Conservation (phyloP, 2,113 vertebrate species). For the Paedocypris sp. region DNA sequence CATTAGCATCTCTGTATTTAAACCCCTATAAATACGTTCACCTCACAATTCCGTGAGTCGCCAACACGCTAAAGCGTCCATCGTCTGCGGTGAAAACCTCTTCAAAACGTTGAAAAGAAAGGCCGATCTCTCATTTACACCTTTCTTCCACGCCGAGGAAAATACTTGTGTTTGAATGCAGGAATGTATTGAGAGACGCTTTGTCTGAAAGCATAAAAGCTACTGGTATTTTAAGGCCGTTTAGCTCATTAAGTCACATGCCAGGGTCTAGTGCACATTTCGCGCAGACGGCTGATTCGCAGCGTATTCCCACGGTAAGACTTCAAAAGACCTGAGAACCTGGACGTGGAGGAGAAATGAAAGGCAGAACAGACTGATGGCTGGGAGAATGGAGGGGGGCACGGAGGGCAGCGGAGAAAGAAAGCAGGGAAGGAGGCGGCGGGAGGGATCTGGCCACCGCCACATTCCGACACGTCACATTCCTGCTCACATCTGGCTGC, state of each 20-base stretch:
- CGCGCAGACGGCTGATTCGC: slow-evolving; percentile 24
- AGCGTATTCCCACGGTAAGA: slow-evolving; percentile 35
- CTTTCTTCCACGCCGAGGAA: not conserved
- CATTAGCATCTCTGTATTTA: slow-evolving; percentile 2
- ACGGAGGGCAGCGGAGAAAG: slow-evolving; percentile 20
- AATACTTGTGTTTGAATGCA: not conserved
- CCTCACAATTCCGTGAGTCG: slow-evolving; percentile 36
- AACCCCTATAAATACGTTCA: slow-evolving; percentile 19
- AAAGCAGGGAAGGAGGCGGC: slow-evolving; percentile 24
- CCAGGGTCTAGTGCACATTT: slow-evolving; percentile 18
- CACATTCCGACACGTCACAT: slow-evolving; percentile 66
- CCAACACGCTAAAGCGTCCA: slow-evolving; percentile 2
- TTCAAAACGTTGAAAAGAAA: not conserved
- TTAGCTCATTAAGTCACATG: slow-evolving; percentile 32
- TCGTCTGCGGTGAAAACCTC: not conserved
- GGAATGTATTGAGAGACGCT: not conserved
- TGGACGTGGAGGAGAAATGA: slow-evolving; percentile 31
- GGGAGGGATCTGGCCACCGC: slow-evolving; percentile 43
- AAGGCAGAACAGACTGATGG: slow-evolving; percentile 20
- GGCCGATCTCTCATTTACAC: not conserved
- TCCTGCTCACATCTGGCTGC: slow-evolving; percentile 70
- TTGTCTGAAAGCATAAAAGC: slow-evolving; percentile 4
- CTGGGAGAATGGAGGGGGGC: slow-evolving; percentile 9
- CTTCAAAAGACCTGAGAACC: slow-evolving; percentile 34
- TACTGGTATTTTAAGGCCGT: slow-evolving; percentile 7